A percentile compares a stretch with the other conserved stretches of the same genome.
Evolutionary conservation across 2,888 invertebrate species (phyloP).

Genomic region (Leucoptera coffeella): DNA sequence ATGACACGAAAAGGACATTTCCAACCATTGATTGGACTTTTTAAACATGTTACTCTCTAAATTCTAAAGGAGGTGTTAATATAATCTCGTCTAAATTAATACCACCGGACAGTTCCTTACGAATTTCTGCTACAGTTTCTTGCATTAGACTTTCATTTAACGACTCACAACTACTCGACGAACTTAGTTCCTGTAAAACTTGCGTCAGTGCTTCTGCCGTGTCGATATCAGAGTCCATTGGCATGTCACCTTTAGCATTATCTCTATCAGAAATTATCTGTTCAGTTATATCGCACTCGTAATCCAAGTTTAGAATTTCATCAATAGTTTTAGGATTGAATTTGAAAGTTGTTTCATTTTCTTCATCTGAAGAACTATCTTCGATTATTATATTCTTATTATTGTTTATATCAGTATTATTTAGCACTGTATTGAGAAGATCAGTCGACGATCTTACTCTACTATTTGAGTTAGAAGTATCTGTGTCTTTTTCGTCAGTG

Average conservation of each 20-base stretch:
- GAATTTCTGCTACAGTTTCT: constrained; percentile 27
- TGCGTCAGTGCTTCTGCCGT: constrained; percentile 30
- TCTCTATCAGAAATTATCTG: not conserved
- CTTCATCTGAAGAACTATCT: constrained; percentile 1
- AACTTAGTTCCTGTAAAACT: constrained; percentile 19
- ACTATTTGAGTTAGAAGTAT: constrained; percentile 1
- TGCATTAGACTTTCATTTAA: constrained; percentile 20
- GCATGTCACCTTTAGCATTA: too few species aligned
- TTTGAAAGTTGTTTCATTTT: not conserved
- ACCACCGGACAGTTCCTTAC: constrained; percentile 13
- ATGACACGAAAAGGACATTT: too few species aligned
- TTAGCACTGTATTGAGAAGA: constrained; percentile 5
- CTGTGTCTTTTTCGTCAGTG: constrained; percentile 2
- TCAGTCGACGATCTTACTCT: constrained; percentile 3
- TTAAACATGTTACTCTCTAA: constrained; percentile 13
- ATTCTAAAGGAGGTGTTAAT: constrained; percentile 25
- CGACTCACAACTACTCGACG: constrained; percentile 12
- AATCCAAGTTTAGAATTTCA: not conserved
- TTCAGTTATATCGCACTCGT: not conserved
- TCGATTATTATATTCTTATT: not conserved
- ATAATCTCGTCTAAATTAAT: constrained; percentile 13
- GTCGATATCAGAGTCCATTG: constrained; percentile 11
- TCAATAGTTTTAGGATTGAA: not conserved
- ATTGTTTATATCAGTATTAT: constrained; percentile 7
- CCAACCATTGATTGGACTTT: too few species aligned